Conservation (phyloP, 1,140 invertebrate genomes). For the Panagrolaimus sp. region DNA sequence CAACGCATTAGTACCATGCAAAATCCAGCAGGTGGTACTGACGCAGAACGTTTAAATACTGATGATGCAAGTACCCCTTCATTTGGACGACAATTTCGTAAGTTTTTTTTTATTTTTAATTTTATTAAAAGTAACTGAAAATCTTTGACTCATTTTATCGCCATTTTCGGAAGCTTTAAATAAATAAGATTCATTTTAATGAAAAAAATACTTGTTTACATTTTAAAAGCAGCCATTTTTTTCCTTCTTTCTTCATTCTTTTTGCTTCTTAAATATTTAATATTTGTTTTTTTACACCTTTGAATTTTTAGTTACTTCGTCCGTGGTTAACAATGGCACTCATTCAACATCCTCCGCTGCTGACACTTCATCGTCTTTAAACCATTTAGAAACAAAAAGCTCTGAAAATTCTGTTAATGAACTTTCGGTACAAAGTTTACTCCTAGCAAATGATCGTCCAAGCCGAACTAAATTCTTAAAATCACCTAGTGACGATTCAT, state of each 20-base stretch:
- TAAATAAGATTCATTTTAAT: not conserved
- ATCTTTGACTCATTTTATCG: not conserved
- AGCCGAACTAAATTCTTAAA: constrained; percentile 4
- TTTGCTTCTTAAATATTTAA: not conserved
- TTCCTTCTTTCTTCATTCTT: no score
- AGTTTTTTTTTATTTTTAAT: not conserved
- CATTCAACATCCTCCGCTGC: not conserved
- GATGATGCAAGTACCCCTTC: constrained; percentile 1
- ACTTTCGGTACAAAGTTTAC: not conserved
- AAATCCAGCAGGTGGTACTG: not conserved
- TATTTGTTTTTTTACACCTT: not conserved
- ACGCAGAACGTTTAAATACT: not conserved
- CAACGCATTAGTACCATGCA: not conserved
- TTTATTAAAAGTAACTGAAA: not conserved
- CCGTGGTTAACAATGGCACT: constrained; percentile 6
- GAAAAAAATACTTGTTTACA: not conserved
- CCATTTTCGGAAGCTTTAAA: not conserved
- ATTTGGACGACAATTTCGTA: constrained; percentile 13
- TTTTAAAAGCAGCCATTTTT: not conserved
- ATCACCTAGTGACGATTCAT: constrained; percentile 13
- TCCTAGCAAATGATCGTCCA: not conserved
- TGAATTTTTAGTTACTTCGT: constrained; percentile 11
- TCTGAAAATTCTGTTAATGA: not conserved
- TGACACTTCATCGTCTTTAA: not conserved
- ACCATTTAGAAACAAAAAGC: not conserved